Conservation (phyloP, 2,888 invertebrate species). For the Catonia carolina region DNA sequence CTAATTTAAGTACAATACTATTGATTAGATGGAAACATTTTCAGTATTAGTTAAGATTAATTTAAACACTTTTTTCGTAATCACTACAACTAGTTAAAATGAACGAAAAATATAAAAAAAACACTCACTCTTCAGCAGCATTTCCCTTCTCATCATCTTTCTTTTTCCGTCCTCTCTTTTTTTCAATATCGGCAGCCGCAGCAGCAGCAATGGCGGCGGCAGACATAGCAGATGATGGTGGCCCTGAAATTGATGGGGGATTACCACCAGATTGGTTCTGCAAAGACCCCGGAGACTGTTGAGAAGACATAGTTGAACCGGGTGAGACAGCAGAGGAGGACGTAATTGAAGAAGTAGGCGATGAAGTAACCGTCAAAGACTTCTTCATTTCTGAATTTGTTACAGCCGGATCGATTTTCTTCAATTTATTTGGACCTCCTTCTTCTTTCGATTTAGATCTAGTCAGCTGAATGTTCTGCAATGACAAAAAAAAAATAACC, state of each 20-base stretch:
- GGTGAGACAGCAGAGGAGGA: slow-evolving; percentile 21
- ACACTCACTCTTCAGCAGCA: slow-evolving; percentile 27
- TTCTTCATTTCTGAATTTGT: slow-evolving; percentile 9
- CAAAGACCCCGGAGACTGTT: too few relatives aligned
- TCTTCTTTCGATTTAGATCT: slow-evolving; percentile 25
- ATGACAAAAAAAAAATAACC: background rate
- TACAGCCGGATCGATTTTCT: background rate
- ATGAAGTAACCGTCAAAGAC: background rate
- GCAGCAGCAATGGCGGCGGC: slow-evolving; percentile 25
- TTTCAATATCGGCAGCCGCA: background rate
- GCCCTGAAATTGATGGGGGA: too few relatives aligned
- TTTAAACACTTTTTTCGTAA: too few relatives aligned
- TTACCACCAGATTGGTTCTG: too few relatives aligned
- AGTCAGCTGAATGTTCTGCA: slow-evolving; percentile 18
- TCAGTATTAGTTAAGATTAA: too few relatives aligned
- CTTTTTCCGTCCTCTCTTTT: slow-evolving; percentile 40
- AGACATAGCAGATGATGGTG: slow-evolving; percentile 29
- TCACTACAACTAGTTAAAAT: too few relatives aligned
- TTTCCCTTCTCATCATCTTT: slow-evolving; percentile 41
- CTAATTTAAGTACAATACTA: too few relatives aligned
- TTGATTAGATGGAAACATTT: too few relatives aligned
- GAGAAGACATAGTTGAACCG: too few relatives aligned
- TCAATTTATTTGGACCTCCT: background rate
- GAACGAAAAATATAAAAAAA: slow-evolving; percentile 30
- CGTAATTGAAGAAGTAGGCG: background rate